Evolutionary conservation across 2,888 invertebrate genomes (phyloP), one percentile per base, ranked within the genome.

Genomic region (Oscheius sp.): DNA sequence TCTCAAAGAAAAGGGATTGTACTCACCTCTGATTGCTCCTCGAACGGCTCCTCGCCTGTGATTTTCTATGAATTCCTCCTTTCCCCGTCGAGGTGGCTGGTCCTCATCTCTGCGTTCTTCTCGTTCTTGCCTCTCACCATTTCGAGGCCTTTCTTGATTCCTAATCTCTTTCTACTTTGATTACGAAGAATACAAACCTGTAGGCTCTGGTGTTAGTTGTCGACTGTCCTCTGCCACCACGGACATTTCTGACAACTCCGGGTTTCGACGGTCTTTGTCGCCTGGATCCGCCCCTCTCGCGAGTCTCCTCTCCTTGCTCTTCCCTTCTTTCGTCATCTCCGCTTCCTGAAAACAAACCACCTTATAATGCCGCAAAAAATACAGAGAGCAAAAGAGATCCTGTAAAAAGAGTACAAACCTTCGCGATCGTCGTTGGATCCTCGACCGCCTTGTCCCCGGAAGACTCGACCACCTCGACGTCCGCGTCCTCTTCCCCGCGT

Each of bases 31-130:
- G 13, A 70, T 35, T 5, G 70, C 27, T 9, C 70, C 70, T n/a
- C 70, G 29, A 18, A 27, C 59, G 25, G 56, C 72, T 41, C 72
- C 72, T 66, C 66, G 18, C 13, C 72, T 16, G 41, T 72, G 72
- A 46, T 72, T 72, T 25, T 72, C 72, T 41, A 63, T 66, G 23
- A 25, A n/a, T 9, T 70, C 59, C 21, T 70, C 53, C 35, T 16
- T 41, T 18, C 41, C 25, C 29, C 46, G 41, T 56, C 27, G 35
- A 12, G 23, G 56, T 9, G 52, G 41, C 13, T 27, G 23, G 16
- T 45, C 46, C 43, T 46, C 21, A 1, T 69, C 61, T 18, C 63
- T 16, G n/a, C 16, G 16, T 0, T 63, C 63, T 5, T 70, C 59
- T 12, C 46, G 41, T 21, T 59, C 45, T 1, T 43, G 25, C 7